Evolutionary conservation across 2,888 invertebrate species (phyloP), one percentile per base, ranked within the genome.

Genomic region (Amblyjoppa proteus): DNA sequence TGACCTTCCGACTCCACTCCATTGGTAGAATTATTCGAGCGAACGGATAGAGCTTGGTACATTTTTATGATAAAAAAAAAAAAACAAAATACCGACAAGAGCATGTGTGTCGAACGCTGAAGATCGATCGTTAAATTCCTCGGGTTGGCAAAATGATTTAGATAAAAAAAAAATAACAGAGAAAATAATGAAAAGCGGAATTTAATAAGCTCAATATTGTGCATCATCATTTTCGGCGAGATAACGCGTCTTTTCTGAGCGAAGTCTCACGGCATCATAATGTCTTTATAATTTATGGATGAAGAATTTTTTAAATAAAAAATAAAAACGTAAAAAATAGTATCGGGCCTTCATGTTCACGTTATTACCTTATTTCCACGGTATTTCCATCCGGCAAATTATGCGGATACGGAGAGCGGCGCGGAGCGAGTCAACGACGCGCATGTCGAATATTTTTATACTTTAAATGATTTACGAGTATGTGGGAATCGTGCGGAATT

Each of bases 371-470:
- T 31, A 31, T 64, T 34, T 31, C 5, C 53, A 56, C 20, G 31
- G 45, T 53, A 28, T 9, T 68, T 28, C 13, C 53, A 25, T 76
- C 25, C 13, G 41, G 20, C 28, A 38, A 28, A 68, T 41, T 25
- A 34, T n/a, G 13, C 28, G 53, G 16, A 34, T 34, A 34, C 6
- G 28, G 31, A 51, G 9, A 11, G 34, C 2, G 34, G 41, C 51
- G 1, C 6, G 3, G 34, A 45, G 49, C 34, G 73, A 20, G 25
- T 20, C 9, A 25, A 51, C 66, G 41, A 66, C 38, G 31, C 64
- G 34, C 31, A 64, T 20, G 68, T 51, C 51, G 51, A 81, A 76
- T 41, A 76, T 81, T 81, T 81, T 81, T 64, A 76, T 61, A 61
- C 61, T 81, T 51, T 20, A 31, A 70, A 70, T 76, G 61, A 81